phyloP scores from a whole-genome alignment of 2,797 vertebrate species.

The Anguilla marmorata region DNA sequence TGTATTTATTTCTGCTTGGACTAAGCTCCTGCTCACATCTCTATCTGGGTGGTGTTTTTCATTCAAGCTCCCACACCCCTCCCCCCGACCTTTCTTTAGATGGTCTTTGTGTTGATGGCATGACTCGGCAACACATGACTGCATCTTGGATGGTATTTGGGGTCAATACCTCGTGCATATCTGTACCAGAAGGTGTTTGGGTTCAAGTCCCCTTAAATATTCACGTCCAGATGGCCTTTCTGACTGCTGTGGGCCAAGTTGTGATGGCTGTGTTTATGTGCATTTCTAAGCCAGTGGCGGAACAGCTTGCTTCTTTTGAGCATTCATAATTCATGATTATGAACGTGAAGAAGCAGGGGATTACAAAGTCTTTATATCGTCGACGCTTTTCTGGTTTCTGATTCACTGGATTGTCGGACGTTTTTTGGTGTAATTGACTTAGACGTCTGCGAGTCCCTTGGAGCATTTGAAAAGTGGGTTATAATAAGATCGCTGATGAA shows the following conservation, averaged over 20 bases:
- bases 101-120: not conserved
- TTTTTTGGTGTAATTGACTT: slow-evolving; percentile 57
- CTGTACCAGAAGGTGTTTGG: not conserved
- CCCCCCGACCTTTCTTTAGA: not conserved
- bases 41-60: not conserved
- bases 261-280: not conserved
- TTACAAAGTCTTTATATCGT: slow-evolving; percentile 37
- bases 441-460: slow-evolving; percentile 51
- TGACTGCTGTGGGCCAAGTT: not conserved
- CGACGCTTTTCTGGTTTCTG: slow-evolving; percentile 47
- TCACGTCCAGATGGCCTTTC: not conserved
- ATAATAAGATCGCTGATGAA: slow-evolving; percentile 66
- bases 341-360: not conserved
- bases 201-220: not conserved
- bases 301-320: slow-evolving; percentile 1
- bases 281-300: not conserved
- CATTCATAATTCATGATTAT: not conserved
- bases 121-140: not conserved
- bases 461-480: slow-evolving; percentile 53
- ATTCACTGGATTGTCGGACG: slow-evolving; percentile 59
- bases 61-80: not conserved
- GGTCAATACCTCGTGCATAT: not conserved
- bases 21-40: not conserved
- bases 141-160: not conserved
- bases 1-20: not conserved